phyloP scores from a whole-genome alignment of 1,140 invertebrate species.

The Diorhabda elongata region DNA sequence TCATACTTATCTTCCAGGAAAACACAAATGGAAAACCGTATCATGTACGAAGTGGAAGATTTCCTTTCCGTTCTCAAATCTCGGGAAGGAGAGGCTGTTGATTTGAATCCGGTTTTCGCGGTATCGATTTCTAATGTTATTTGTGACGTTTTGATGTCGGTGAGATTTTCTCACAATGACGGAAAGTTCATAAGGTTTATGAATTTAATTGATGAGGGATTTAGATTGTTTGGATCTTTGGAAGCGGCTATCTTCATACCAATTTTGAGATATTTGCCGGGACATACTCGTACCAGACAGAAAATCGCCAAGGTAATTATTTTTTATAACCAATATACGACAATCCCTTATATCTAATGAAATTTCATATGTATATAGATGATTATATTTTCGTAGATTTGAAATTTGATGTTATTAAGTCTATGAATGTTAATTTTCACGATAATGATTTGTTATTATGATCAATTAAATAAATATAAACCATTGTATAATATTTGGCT shows the following conservation, averaged over 20 bases:
- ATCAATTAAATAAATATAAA: too few species aligned
- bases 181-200: conserved; percentile 73
- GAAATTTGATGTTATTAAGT: too few species aligned
- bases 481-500: too few species aligned
- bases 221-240: conserved; percentile 72
- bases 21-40: conserved; percentile 77
- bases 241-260: conserved; percentile 66
- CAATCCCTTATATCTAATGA: too few species aligned
- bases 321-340: too few species aligned
- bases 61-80: conserved; percentile 62
- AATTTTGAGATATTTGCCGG: conserved; percentile 67
- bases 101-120: conserved; percentile 68
- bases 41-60: conserved; percentile 77
- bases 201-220: conserved; percentile 82
- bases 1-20: conserved; percentile 74
- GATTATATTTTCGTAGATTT: too few species aligned
- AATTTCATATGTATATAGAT: too few species aligned
- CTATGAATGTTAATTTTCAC: too few species aligned
- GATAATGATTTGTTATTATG: too few species aligned
- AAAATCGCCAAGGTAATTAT: conserved; percentile 63
- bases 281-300: conserved; percentile 63
- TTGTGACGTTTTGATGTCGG: conserved; percentile 84
- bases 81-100: conserved; percentile 59
- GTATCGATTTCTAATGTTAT: conserved; percentile 87
- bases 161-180: conserved; percentile 75